A percentile compares a stretch with the other conserved stretches of the same genome.
These are phyloP conservation scores for Smutsia gigantea DNA, from an alignment of 2,797 vertebrate species.

Conservation along the genomic window DNA sequence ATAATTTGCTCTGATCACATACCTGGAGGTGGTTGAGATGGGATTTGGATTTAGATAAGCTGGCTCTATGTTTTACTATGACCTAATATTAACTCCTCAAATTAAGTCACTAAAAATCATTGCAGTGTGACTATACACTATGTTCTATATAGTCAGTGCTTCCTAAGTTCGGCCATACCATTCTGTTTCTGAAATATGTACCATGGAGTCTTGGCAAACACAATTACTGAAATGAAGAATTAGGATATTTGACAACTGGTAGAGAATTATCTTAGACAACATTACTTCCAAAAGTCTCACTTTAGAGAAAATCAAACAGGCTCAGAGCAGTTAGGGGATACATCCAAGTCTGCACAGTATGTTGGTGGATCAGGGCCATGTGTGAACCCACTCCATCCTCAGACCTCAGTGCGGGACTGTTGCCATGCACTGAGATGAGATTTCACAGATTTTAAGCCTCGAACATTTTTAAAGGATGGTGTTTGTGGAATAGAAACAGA, in stretches of 20 bases:
- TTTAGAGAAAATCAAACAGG: background rate
- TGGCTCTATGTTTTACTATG: background rate
- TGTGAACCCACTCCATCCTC: accelerated
- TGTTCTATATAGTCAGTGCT: background rate
- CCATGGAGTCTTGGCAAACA: background rate
- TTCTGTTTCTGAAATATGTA: background rate
- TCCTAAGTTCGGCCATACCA: background rate
- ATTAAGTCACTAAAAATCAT: background rate
- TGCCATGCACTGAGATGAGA: background rate
- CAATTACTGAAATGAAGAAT: background rate
- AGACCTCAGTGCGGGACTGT: background rate
- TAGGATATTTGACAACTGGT: background rate
- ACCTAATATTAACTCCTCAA: background rate
- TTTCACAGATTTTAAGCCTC: background rate
- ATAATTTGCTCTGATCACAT: background rate
- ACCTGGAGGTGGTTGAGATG: background rate
- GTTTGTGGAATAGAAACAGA: background rate
- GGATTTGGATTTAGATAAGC: background rate
- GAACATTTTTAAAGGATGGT: background rate
- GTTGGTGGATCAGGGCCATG: background rate
- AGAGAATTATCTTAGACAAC: background rate
- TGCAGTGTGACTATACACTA: background rate
- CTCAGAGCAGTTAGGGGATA: background rate
- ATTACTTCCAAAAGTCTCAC: background rate
- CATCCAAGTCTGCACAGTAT: background rate